Evolutionary conservation across 2,797 vertebrate genomes (phyloP).

Genomic region (Sebastes variabilis): DNA sequence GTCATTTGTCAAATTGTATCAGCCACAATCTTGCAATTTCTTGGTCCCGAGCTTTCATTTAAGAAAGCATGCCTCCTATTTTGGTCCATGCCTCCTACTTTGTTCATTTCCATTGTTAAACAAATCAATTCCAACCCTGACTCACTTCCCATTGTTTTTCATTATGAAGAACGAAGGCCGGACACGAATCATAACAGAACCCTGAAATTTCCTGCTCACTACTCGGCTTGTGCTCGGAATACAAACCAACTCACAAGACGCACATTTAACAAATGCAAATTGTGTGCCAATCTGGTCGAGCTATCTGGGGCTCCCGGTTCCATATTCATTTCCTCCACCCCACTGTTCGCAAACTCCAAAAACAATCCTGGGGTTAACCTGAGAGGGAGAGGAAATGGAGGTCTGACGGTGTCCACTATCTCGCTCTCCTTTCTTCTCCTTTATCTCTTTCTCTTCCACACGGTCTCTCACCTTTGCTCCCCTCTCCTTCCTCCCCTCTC

Average conservation of each 20-base stretch:
- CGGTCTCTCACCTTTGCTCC: conserved; percentile 72
- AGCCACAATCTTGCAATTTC: conserved; percentile 74
- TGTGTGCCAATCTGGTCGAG: conserved; percentile 71
- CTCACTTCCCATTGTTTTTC: conserved; percentile 81
- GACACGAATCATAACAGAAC: conserved; percentile 77
- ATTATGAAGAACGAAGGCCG: conserved; percentile 75
- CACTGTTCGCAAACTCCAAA: conserved; percentile 67
- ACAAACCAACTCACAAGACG: conserved; percentile 72
- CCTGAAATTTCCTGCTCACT: conserved; percentile 79
- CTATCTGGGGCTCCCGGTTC: conserved; percentile 60
- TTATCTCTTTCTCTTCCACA: conserved; percentile 62
- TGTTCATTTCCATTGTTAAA: conserved; percentile 83
- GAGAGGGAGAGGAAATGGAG: conserved; percentile 67
- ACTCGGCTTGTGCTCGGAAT: conserved; percentile 77
- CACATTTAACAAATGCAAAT: conserved; percentile 80
- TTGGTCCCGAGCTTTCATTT: conserved; percentile 72
- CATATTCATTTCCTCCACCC: conserved; percentile 76
- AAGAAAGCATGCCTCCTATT: conserved; percentile 70
- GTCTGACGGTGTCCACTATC: conserved; percentile 60
- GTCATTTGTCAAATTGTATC: conserved; percentile 76
- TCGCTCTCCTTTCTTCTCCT: conserved; percentile 42
- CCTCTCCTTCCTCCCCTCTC: conserved; percentile 38
- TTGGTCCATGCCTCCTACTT: conserved; percentile 76
- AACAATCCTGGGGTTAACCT: conserved; percentile 68
- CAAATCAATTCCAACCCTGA: conserved; percentile 81